Conservation (phyloP, 2,888 invertebrate species). For the Cylindroiulus punctatus region DNA sequence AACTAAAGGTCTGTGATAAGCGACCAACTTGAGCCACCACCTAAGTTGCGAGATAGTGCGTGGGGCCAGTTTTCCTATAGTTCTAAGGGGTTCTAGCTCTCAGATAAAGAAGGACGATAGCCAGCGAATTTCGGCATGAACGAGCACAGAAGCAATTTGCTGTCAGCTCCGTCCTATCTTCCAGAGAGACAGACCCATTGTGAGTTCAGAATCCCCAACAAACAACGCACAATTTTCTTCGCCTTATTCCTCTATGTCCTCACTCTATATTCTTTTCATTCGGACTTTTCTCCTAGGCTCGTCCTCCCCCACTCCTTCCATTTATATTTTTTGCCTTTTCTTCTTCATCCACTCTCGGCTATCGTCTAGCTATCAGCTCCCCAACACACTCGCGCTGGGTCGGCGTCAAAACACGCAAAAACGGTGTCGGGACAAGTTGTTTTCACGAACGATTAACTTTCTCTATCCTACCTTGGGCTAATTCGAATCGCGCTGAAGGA, state of each 20-base stretch:
- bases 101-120: background rate
- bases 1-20: background rate
- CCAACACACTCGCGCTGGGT: background rate
- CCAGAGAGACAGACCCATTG: background rate
- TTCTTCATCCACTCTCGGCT: background rate
- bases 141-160: background rate
- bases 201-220: background rate
- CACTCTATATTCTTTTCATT: slow-evolving; percentile 18
- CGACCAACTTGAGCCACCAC: background rate
- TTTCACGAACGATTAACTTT: slow-evolving; percentile 18
- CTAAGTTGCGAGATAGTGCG: too few relatives aligned
- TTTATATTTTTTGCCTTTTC: background rate
- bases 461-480: slow-evolving; percentile 16
- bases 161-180: background rate
- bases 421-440: background rate
- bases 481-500: background rate
- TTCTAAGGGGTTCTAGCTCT: background rate
- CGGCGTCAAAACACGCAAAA: background rate
- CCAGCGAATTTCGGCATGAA: background rate
- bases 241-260: background rate
- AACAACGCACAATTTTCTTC: background rate
- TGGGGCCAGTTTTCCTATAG: background rate
- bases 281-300: background rate
- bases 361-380: background rate
- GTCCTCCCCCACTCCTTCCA: background rate